Evolutionary conservation across 1,140 invertebrate genomes (phyloP), one percentile per base, ranked within the genome.

Genomic region (Hycleus phaleratus): DNA sequence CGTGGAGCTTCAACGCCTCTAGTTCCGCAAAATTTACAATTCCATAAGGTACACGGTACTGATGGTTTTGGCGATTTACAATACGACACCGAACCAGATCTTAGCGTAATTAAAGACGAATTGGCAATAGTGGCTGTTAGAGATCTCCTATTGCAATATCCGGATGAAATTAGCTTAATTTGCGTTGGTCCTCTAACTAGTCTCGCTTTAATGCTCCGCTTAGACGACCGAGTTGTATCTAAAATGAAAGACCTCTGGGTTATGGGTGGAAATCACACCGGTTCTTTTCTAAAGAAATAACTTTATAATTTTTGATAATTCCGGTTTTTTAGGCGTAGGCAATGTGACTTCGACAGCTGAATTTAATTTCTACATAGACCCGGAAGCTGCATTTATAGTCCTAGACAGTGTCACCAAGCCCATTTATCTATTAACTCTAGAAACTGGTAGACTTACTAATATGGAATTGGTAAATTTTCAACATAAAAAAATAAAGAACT

Each of bases 311-410:
- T 32, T 32, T 32, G 4, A 32, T 5, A 32, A 32, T 32, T 32
- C 18, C 18, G 18, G 18, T 18, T 18, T 55, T 55, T 43, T 42
- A 65, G 62, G 38, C 5, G 75, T 81, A 55, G 88, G 89, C 6
- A 87, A 87, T 69, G 74, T 79, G n/a, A 81, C 81, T 12, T 65
- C 78, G 0, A 76, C 81, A 44, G 86, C 85, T 5, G 90, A 93
- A 73, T 91, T 88, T 66, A 92, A 93, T 74, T 93, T 93, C 68
- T 78, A 80, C 50, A 71, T 71, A 12, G 89, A 92, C 74, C 87
- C 89, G 0, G 88, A 92, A 75, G 86, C 88, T 26, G 88, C 85
- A 0, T 77, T 82, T 67, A 83, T 90, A 40, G 80, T 88, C 9
- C 70, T 91, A 1, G 72, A 74, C 6, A 77, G 72, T 51, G 72